phyloP scores from a whole-genome alignment of 1,140 invertebrate species.

The Zaprionus taronus region DNA sequence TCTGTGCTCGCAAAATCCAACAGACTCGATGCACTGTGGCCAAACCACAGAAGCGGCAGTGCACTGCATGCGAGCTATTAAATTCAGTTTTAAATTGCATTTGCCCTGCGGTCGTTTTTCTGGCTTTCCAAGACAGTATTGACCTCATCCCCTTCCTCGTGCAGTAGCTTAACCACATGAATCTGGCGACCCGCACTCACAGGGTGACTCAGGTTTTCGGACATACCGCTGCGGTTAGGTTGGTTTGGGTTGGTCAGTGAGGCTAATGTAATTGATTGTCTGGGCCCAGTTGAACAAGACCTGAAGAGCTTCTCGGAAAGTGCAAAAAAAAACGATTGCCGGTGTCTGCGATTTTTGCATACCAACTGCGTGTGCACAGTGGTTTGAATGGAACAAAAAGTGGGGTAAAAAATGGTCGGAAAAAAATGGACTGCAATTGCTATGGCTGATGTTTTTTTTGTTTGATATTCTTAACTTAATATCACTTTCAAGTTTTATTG shows the following conservation, averaged over 20 bases:
- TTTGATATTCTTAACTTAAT: too few species aligned
- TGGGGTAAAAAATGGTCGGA: too few species aligned
- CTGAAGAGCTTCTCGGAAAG: conserved; percentile 27
- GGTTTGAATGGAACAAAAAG: background rate
- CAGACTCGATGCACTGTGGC: background rate
- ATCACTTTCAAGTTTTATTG: too few species aligned
- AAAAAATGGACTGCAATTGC: too few species aligned
- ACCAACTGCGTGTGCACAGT: conserved; percentile 27
- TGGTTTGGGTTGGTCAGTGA: conserved; percentile 28
- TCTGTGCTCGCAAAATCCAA: background rate
- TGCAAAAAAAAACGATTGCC: conserved; percentile 41
- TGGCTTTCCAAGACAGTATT: conserved; percentile 20
- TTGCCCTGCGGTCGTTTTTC: conserved; percentile 38
- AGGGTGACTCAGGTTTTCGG: conserved; percentile 20
- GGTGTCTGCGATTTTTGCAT: conserved; percentile 51
- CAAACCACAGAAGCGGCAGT: conserved; percentile 10
- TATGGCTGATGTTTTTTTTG: too few species aligned
- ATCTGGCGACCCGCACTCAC: conserved; percentile 30
- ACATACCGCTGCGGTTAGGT: conserved; percentile 18
- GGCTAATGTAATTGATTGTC: conserved; percentile 74
- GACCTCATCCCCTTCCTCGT: background rate
- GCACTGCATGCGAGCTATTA: conserved; percentile 31
- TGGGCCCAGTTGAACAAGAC: conserved; percentile 45
- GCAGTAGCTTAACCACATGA: conserved; percentile 23
- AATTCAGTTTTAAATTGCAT: conserved; percentile 48